phyloP scores from a whole-genome alignment of 2,113 vertebrate genomes.

The Arothron firmamentum region DNA sequence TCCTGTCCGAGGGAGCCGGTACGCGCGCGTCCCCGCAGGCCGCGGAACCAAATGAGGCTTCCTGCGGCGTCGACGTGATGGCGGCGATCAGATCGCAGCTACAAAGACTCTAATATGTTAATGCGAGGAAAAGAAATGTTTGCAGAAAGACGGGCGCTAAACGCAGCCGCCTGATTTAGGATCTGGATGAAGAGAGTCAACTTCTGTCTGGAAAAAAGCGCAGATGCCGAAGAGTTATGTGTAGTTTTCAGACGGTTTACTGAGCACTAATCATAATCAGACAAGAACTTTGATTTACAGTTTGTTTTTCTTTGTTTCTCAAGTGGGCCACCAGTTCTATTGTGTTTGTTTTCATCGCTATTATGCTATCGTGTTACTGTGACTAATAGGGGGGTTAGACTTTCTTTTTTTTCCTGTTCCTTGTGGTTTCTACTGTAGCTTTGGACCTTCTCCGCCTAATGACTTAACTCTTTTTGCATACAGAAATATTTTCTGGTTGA shows the following conservation, averaged over 20 bases:
- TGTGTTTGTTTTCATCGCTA: background rate
- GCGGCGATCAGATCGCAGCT: conserved; percentile 37
- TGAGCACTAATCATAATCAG: conserved; percentile 25
- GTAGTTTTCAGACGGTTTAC: conserved; percentile 3
- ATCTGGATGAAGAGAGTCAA: conserved; percentile 27
- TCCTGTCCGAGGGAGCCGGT: conserved; percentile 59
- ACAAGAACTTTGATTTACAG: conserved; percentile 27
- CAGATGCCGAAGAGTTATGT: conserved; percentile 31
- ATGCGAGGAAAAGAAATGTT: conserved; percentile 48
- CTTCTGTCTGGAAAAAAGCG: conserved; percentile 26
- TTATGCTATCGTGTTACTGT: background rate
- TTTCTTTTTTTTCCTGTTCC: too few species aligned
- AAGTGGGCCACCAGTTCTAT: background rate
- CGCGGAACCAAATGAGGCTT: conserved; percentile 42
- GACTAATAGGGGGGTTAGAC: too few species aligned
- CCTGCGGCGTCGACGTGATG: conserved; percentile 31
- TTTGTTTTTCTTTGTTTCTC: conserved; percentile 16
- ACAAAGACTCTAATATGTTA: conserved; percentile 50
- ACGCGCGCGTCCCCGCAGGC: conserved; percentile 50
- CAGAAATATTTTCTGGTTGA: too few species aligned
- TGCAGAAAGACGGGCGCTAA: conserved; percentile 42
- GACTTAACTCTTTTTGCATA: too few species aligned
- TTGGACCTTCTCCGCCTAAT: too few species aligned
- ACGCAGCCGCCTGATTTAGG: conserved; percentile 46
- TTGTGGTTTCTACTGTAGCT: too few species aligned